Base-by-base conservation (phyloP, 2,888 invertebrate genomes). In the Pemphredon lugubris region DNA sequence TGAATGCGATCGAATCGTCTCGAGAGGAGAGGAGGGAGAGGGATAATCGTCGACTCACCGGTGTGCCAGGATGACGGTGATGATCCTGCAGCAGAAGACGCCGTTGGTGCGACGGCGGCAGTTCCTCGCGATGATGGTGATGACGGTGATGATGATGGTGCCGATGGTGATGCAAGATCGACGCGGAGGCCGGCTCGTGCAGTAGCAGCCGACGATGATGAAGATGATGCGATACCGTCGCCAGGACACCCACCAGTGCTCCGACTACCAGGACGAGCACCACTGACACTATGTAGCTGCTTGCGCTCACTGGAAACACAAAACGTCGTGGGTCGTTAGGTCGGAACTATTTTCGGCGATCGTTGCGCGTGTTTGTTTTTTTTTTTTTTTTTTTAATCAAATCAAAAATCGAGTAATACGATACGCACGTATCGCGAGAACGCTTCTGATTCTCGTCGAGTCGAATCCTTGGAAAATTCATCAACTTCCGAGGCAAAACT, bases 101-200 rank as follows among this genome's bases (percentile, higher is more conserved):
- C 65, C 83, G 87, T 70, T 82, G 79, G 45, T 84, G 77, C 80
- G 82, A 73, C 82, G 84, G 77, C 77, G 72, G 82, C 50, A 79
- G 72, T 53, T 83, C 76, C 66, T 84, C 84, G 63, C 79, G 80
- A 51, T 79, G 82, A 67, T 76, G 83, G 73, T 78, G 81, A 71
- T 78, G 81, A 71, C 76, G 81, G 51, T 73, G 81, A 67, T 77
- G 75, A 61, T 85, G 83, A 70, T 84, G 82, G 51, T 84, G 80
- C 64, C 81, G 84, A 82, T 84, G 86, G 73, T 86, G 85, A 72
- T 83, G 86, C 60, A 86, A 68, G 70, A 85, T 85, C 72, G 86
- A 84, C 71, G 66, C 69, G 90, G 90, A 91, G 90, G 91, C 91
- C 89, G 91, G 90, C 90, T 90, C 92, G 91, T 92, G 92, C 91